These are phyloP conservation scores for Archegozetes longisetosus DNA, from an alignment of 1,140 invertebrate species.

Conservation along the genomic window DNA sequence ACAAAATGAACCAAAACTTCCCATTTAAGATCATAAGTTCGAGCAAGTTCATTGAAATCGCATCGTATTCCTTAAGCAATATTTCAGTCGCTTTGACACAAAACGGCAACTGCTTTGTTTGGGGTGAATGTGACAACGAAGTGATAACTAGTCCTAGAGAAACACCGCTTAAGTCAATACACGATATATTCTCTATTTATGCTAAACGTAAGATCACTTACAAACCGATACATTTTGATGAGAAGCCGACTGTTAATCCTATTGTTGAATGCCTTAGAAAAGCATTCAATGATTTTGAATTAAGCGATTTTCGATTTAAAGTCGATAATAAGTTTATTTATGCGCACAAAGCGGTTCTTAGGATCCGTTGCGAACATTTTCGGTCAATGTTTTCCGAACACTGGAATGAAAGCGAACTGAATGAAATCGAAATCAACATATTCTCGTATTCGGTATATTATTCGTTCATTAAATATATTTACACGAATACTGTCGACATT, in stretches of 20 bases:
- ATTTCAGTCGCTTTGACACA: not conserved
- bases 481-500: slow-evolving; percentile 3
- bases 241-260: not conserved
- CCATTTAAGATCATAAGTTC: not conserved
- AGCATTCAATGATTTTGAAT: slow-evolving; percentile 4
- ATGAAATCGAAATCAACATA: not conserved
- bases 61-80: not conserved
- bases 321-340: slow-evolving; percentile 4
- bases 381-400: slow-evolving; percentile 4
- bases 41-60: slow-evolving; percentile 4
- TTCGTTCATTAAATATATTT: slow-evolving; percentile 5
- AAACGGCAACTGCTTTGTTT: slow-evolving; percentile 1
- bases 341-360: slow-evolving; percentile 6
- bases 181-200: slow-evolving; percentile 4
- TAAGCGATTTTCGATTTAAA: not conserved
- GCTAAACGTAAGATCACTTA: not conserved
- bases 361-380: slow-evolving; percentile 1
- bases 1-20: not conserved
- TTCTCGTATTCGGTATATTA: slow-evolving; percentile 3
- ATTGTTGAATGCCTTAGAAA: not conserved
- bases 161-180: slow-evolving; percentile 1
- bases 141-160: not conserved
- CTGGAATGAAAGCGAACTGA: not conserved
- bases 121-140: slow-evolving; percentile 6
- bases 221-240: not conserved